Percentiles rank a stretch among this genome's conserved stretches.
Evolutionary conservation across 2,888 invertebrate genomes (phyloP).

Genomic region (Acronicta alni): DNA sequence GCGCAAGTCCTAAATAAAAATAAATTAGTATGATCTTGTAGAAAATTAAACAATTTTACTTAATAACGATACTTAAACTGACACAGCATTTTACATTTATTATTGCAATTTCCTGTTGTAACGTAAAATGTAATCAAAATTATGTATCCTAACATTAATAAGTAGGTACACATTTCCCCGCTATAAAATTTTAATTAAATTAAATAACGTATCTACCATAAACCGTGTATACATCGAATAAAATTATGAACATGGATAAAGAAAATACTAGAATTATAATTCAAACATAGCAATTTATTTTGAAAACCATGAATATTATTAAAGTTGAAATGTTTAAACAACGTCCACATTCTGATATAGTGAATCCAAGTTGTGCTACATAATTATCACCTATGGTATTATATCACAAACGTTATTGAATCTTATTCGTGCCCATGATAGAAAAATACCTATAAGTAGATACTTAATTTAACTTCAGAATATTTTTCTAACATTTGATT

Average conservation of each 20-base stretch:
- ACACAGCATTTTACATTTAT: slow-evolving; percentile 5
- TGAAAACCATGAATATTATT: slow-evolving; percentile 17
- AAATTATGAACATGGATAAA: slow-evolving; percentile 10
- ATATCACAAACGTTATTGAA: background rate
- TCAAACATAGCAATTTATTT: slow-evolving; percentile 5
- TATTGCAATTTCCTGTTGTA: slow-evolving; percentile 9
- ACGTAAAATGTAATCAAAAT: slow-evolving; percentile 17
- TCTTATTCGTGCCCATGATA: background rate
- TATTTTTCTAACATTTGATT: too few species aligned
- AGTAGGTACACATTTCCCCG: background rate
- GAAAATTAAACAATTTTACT: too few species aligned
- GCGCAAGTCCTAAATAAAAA: too few species aligned
- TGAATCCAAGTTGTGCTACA: background rate
- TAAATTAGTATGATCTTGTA: too few species aligned
- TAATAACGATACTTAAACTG: background rate
- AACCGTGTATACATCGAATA: slow-evolving; percentile 31
- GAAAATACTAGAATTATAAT: slow-evolving; percentile 10
- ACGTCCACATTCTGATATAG: background rate
- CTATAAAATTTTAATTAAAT: slow-evolving; percentile 12
- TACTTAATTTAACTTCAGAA: too few species aligned
- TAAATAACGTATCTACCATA: slow-evolving; percentile 8
- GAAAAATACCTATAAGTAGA: background rate
- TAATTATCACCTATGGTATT: background rate
- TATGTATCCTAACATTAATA: background rate
- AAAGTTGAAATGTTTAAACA: too few species aligned